These are phyloP conservation scores for Dascillus cervinus DNA, from an alignment of 2,888 invertebrate genomes.

Conservation along the genomic window DNA sequence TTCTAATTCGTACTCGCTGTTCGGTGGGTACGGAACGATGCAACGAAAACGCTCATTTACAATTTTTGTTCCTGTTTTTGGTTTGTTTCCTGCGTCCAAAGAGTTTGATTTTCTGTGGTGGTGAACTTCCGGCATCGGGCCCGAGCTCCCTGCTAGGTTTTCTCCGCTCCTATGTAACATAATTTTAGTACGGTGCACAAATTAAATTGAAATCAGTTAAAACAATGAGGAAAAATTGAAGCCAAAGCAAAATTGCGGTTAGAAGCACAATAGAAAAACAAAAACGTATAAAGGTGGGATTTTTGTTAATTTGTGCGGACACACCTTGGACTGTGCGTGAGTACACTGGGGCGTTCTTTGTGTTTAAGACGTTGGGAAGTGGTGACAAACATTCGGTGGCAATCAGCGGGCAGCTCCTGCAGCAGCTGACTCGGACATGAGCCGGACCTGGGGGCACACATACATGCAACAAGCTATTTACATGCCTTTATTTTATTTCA, in stretches of 20 bases:
- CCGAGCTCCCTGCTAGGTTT: slow-evolving; percentile 33
- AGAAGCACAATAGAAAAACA: slow-evolving; percentile 7
- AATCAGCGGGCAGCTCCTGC: slow-evolving; percentile 58
- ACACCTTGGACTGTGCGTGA: slow-evolving; percentile 43
- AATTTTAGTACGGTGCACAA: no score
- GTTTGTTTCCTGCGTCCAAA: slow-evolving; percentile 57
- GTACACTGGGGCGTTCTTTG: slow-evolving; percentile 52
- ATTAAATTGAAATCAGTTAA: slow-evolving; percentile 1
- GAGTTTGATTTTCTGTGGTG: slow-evolving; percentile 78
- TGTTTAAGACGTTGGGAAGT: slow-evolving; percentile 57
- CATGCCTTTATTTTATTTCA: slow-evolving; percentile 3
- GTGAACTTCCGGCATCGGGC: slow-evolving; percentile 38
- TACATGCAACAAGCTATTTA: slow-evolving; percentile 15
- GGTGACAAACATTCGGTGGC: slow-evolving; percentile 41
- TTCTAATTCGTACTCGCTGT: slow-evolving; percentile 87
- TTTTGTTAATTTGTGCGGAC: slow-evolving; percentile 23
- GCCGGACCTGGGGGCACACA: slow-evolving; percentile 61
- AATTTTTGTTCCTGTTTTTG: slow-evolving; percentile 33
- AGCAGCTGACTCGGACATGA: slow-evolving; percentile 87
- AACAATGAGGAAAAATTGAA: slow-evolving; percentile 3
- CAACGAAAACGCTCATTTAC: slow-evolving; percentile 66
- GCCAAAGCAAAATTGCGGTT: slow-evolving; percentile 2
- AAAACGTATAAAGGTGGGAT: slow-evolving; percentile 1
- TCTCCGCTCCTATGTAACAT: slow-evolving; percentile 26
- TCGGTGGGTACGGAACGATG: slow-evolving; percentile 90